phyloP scores from a whole-genome alignment of 64 coral and sea anemone genomes.

The Dendronephthya gigantea region DNA sequence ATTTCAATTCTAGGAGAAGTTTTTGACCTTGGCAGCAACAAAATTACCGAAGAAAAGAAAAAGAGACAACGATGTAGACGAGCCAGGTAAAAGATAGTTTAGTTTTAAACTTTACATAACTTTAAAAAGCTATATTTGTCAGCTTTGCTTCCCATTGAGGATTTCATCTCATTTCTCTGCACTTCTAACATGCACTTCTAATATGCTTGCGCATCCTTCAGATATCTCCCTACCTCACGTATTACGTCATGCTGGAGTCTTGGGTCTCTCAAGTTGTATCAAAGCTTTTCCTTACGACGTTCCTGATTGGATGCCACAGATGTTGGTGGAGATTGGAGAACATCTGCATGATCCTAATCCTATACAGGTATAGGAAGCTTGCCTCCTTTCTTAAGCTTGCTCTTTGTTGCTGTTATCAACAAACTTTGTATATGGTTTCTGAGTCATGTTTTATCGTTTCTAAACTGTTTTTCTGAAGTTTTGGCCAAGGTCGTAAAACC shows the following conservation, averaged over 20 bases:
- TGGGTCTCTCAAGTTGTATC: slow-evolving; percentile 82
- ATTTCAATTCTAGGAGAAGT: slow-evolving; percentile 47
- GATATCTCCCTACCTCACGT: slow-evolving; percentile 28
- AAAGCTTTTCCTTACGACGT: slow-evolving; percentile 90
- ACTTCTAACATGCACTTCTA: too few species aligned
- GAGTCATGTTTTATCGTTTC: neutral
- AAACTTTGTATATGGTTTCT: too few species aligned
- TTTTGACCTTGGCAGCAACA: slow-evolving; percentile 59
- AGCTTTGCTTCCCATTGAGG: too few species aligned
- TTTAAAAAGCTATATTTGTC: neutral
- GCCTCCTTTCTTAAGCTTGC: too few species aligned
- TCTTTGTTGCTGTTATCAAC: too few species aligned
- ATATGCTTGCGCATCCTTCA: too few species aligned
- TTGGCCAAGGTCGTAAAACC: neutral
- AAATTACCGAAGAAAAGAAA: slow-evolving; percentile 66
- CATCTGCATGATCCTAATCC: slow-evolving; percentile 82
- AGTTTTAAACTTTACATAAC: neutral
- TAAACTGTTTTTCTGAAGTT: too few species aligned
- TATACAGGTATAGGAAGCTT: neutral
- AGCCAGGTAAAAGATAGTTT: slow-evolving; percentile 33
- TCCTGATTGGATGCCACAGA: slow-evolving; percentile 79
- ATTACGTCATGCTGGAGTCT: slow-evolving; percentile 73
- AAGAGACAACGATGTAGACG: neutral
- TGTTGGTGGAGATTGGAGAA: slow-evolving; percentile 66
- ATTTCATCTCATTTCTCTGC: too few species aligned